Base-by-base conservation (phyloP, 2,797 vertebrate species). In the Ctenopoma kingsleyae region DNA sequence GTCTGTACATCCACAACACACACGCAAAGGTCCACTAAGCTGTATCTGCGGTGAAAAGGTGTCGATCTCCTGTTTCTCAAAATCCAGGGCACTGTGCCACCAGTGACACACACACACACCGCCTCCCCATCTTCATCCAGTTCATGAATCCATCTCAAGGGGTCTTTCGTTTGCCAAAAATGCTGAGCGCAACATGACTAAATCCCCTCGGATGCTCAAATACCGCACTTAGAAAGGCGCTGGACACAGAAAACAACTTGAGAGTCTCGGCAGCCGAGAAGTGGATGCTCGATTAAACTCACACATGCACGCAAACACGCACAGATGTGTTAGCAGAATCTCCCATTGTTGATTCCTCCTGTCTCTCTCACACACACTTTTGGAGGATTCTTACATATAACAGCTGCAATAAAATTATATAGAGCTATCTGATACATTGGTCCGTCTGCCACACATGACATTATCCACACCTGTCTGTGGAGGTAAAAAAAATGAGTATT, bases 31-130 rank as follows among this genome's bases (percentile, higher is more conserved):
- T 61, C 51, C 43, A 56, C 67, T 73, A 62, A 73, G 79, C 65
- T 71, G 62, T 71, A 84, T 68, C 35, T 70, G 67, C 61, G 71
- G 75, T 67, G 67, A 81, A 66, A 85, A 59, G 70, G 73, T 47
- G 51, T 57, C 40, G 17, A 67, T 71, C 74, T 87, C 47, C 40
- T 76, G 80, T 80, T 73, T 80, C 64, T 35, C 32, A 57, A 83
- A 82, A 91, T 85, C 65, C 78, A 89, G 89, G 88, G 84, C 82
- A 89, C 67, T 82, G 72, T 89, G 88, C 86, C 84, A 87, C 77
- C 64, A n/a, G 25, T 81, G 71, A 91, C 67, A 50, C 48, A 43
- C 61, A 62, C 27, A 30, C 27, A 30, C 27, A 30, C 20, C 38
- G 3, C 51, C 36, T 38, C 36, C 60, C 40, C 35, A 63, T 52